phyloP scores from a whole-genome alignment of 2,113 vertebrate species.

The Strix uralensis region DNA sequence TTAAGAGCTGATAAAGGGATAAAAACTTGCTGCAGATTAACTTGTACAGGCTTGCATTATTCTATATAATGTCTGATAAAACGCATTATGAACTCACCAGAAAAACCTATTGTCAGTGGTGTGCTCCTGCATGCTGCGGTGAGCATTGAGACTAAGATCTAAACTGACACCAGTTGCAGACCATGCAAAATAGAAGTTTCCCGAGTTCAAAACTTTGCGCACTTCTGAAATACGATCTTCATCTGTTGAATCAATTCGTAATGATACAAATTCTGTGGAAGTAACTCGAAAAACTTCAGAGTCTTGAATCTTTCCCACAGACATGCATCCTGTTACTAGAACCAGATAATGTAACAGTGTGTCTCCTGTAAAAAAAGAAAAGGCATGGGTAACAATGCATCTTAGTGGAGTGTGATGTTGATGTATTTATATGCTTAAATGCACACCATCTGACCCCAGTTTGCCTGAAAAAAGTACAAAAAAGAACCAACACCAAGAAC shows the following conservation, averaged over 20 bases:
- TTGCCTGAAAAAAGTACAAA: background rate
- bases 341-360: slow-evolving; percentile 93
- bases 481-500: background rate
- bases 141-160: slow-evolving; percentile 94
- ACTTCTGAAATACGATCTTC: slow-evolving; percentile 94
- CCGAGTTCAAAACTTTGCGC: slow-evolving; percentile 92
- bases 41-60: background rate
- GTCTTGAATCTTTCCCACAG: slow-evolving; percentile 96
- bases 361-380: slow-evolving; percentile 78
- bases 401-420: fast-evolving
- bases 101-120: slow-evolving; percentile 96
- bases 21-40: background rate
- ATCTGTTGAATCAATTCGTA: slow-evolving; percentile 85
- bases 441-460: background rate
- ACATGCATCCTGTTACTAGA: slow-evolving; percentile 95
- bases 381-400: background rate
- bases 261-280: slow-evolving; percentile 91
- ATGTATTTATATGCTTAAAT: background rate
- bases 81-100: slow-evolving; percentile 78
- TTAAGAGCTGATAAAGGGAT: background rate
- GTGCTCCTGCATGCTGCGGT: slow-evolving; percentile 89
- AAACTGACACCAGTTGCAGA: slow-evolving; percentile 87
- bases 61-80: background rate
- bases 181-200: slow-evolving; percentile 98
- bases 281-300: slow-evolving; percentile 97